These are phyloP conservation scores for Drosophila watanabei DNA, from an alignment of 1,140 invertebrate genomes.

Conservation along the genomic window DNA sequence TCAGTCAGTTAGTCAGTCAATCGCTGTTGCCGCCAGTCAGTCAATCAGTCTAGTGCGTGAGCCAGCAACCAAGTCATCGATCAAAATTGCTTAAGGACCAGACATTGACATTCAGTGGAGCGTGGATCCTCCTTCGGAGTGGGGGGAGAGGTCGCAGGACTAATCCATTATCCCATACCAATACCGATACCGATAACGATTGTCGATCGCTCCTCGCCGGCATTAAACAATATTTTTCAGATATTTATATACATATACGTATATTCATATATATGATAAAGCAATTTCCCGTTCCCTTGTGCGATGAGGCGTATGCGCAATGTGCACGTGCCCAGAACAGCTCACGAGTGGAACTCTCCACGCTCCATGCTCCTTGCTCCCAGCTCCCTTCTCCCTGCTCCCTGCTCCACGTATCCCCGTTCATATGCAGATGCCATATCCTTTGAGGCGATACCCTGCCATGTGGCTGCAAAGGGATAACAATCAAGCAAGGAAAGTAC, in stretches of 20 bases:
- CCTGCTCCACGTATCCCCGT: neutral
- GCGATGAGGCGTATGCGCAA: conserved; percentile 61
- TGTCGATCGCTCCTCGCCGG: neutral
- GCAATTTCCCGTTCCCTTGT: conserved; percentile 34
- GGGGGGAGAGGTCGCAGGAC: conserved; percentile 5
- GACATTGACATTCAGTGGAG: conserved; percentile 40
- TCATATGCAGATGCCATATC: conserved; percentile 33
- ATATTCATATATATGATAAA: conserved; percentile 32
- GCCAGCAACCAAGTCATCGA: conserved; percentile 55
- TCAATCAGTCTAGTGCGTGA: conserved; percentile 53
- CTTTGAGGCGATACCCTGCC: conserved; percentile 20
- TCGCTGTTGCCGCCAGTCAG: conserved; percentile 43
- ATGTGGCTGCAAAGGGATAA: neutral
- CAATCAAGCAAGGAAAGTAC: neutral
- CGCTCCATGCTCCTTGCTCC: neutral
- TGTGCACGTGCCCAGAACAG: conserved; percentile 62
- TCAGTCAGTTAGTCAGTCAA: conserved; percentile 32
- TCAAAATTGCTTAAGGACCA: conserved; percentile 52
- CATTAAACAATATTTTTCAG: conserved; percentile 67
- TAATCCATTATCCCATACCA: conserved; percentile 42
- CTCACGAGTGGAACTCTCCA: conserved; percentile 14
- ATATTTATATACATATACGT: conserved; percentile 39
- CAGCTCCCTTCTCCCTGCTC: neutral
- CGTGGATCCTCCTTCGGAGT: neutral
- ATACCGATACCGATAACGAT: conserved; percentile 8